Evolutionary conservation across 2,797 vertebrate species (phyloP).

Genomic region (Amphiprion clarkii): DNA sequence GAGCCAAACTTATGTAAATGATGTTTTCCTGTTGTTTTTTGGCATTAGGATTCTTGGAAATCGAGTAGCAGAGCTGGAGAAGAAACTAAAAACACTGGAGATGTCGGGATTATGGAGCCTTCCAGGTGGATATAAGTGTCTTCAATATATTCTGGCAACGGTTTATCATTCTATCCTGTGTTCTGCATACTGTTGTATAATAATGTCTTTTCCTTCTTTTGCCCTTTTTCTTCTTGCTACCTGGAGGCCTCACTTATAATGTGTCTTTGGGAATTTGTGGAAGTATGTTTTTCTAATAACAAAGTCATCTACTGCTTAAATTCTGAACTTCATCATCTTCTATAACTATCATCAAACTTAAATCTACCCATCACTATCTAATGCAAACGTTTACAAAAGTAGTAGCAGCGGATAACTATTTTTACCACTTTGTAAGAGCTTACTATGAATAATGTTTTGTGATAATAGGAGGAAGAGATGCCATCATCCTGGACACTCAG

Average conservation of each 20-base stretch:
- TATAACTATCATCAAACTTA: neutral
- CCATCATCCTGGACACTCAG: constrained; percentile 54
- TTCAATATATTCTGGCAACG: neutral
- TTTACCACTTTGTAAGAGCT: neutral
- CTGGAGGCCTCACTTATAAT: constrained; percentile 96
- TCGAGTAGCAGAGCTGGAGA: constrained; percentile 95
- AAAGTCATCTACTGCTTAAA: neutral
- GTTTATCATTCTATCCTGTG: neutral
- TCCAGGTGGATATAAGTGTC: constrained; percentile 86
- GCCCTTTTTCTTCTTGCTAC: constrained; percentile 85
- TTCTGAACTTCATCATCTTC: constrained; percentile 11
- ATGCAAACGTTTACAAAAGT: neutral
- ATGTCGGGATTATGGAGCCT: constrained; percentile 98
- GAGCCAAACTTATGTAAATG: neutral
- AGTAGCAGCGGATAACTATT: neutral
- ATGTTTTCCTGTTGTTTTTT: neutral
- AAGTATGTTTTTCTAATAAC: constrained; percentile 88
- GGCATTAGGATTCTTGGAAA: constrained; percentile 93
- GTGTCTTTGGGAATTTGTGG: constrained; percentile 93
- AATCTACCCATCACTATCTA: neutral
- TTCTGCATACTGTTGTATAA: constrained; percentile 11
- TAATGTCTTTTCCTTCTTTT: constrained; percentile 45
- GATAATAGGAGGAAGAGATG: constrained; percentile 69
- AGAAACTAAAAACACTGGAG: constrained; percentile 96
- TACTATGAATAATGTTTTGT: constrained; percentile 40